Evolutionary conservation across 2,113 vertebrate species (phyloP).

Genomic region (Acanthisitta chloris): DNA sequence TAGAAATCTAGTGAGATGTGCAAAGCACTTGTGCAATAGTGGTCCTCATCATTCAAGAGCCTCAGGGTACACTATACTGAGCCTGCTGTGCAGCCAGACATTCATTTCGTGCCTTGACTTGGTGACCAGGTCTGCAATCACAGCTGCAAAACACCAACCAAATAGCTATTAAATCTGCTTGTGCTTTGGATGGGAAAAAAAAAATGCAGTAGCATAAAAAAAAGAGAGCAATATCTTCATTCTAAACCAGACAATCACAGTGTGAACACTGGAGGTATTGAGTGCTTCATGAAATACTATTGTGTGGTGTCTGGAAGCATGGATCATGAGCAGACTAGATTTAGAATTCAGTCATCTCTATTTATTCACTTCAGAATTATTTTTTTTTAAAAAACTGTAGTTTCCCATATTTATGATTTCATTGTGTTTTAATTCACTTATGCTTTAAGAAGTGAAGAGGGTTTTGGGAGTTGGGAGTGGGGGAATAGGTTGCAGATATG

Average conservation of each 20-base stretch:
- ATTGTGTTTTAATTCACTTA: conserved; percentile 2
- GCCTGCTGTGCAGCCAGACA: neutral
- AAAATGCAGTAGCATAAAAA: neutral
- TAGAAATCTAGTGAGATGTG: neutral
- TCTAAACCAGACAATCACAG: neutral
- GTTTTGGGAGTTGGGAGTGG: neutral
- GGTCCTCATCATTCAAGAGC: no score
- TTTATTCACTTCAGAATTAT: neutral
- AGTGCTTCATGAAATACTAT: neutral
- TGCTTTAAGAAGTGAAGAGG: neutral
- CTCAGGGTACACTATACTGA: neutral
- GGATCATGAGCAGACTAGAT: neutral
- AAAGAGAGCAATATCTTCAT: neutral
- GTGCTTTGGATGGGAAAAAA: neutral
- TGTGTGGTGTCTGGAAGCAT: neutral
- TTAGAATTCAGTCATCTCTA: neutral
- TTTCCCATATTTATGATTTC: neutral
- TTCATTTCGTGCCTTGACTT: neutral
- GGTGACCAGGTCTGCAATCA: neutral
- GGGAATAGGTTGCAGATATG: neutral
- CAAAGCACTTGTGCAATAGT: neutral
- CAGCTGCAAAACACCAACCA: neutral
- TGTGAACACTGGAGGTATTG: neutral
- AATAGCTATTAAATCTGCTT: neutral
- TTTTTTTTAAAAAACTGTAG: neutral